These are phyloP conservation scores for Heliconius nattereri DNA, from an alignment of 1,140 invertebrate species.

Conservation along the genomic window DNA sequence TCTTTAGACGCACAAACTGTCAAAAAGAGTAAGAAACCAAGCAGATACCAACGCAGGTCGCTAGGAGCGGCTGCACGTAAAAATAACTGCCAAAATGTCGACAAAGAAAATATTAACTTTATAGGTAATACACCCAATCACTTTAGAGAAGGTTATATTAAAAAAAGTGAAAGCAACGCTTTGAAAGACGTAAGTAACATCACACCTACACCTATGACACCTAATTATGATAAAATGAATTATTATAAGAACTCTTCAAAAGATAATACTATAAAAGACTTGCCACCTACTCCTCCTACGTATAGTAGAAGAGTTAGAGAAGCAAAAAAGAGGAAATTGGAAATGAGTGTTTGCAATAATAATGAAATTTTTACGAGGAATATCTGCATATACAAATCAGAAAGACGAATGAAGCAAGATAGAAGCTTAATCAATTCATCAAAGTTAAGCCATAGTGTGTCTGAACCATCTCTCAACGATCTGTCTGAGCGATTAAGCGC, in stretches of 20 bases:
- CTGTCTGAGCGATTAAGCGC: conserved; percentile 65
- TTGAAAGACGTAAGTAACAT: conserved; percentile 77
- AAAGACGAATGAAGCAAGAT: conserved; percentile 64
- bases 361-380: conserved; percentile 65
- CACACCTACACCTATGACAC: conserved; percentile 65
- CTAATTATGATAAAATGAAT: conserved; percentile 60
- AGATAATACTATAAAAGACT: conserved; percentile 63
- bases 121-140: conserved; percentile 75
- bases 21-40: conserved; percentile 75
- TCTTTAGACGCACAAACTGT: conserved; percentile 69
- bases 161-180: conserved; percentile 64
- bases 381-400: conserved; percentile 66
- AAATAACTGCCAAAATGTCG: conserved; percentile 59
- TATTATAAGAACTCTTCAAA: conserved; percentile 57
- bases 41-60: conserved; percentile 72
- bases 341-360: conserved; percentile 64
- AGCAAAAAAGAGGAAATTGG: conserved; percentile 74
- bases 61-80: conserved; percentile 64
- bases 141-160: conserved; percentile 71
- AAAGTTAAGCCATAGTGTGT: conserved; percentile 63
- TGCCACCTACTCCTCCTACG: conserved; percentile 70
- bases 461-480: conserved; percentile 68
- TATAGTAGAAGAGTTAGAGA: conserved; percentile 75
- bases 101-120: conserved; percentile 74
- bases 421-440: conserved; percentile 51